phyloP scores from a whole-genome alignment of 2,113 vertebrate genomes.

The Mormoops blainvillei region DNA sequence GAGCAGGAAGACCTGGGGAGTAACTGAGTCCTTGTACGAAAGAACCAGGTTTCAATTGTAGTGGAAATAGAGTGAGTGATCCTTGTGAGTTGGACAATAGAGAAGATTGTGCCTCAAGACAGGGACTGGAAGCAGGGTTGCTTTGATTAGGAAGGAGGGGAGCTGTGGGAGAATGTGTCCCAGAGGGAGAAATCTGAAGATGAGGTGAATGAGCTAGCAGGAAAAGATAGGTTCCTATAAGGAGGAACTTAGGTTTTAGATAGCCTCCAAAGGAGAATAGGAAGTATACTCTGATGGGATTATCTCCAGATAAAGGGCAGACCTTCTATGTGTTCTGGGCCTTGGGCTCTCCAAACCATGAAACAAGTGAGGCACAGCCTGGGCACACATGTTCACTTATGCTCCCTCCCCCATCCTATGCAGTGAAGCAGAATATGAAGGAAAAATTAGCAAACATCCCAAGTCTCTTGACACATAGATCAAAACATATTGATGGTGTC shows the following conservation, averaged over 20 bases:
- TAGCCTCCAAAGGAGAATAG: background rate
- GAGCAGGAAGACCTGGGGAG: background rate
- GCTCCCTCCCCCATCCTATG: background rate
- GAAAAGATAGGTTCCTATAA: background rate
- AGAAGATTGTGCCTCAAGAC: background rate
- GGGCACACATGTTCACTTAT: background rate
- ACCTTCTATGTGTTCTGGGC: background rate
- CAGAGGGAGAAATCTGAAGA: background rate
- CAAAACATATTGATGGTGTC: slow-evolving; percentile 81
- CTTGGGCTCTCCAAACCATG: background rate
- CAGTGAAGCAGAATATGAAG: slow-evolving; percentile 64
- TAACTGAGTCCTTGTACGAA: background rate
- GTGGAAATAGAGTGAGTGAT: background rate
- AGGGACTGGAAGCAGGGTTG: background rate
- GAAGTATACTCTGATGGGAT: background rate
- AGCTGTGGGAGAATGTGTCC: background rate
- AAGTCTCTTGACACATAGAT: slow-evolving; percentile 78
- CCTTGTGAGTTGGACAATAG: background rate
- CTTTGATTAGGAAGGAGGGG: background rate
- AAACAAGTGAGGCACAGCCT: background rate
- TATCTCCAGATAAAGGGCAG: background rate
- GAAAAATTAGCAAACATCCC: slow-evolving; percentile 72
- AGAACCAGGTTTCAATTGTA: background rate
- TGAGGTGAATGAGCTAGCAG: background rate
- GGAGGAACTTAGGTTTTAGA: background rate